Conservation (phyloP, 2,113 vertebrate genomes). For the Lophochroa leadbeateri region DNA sequence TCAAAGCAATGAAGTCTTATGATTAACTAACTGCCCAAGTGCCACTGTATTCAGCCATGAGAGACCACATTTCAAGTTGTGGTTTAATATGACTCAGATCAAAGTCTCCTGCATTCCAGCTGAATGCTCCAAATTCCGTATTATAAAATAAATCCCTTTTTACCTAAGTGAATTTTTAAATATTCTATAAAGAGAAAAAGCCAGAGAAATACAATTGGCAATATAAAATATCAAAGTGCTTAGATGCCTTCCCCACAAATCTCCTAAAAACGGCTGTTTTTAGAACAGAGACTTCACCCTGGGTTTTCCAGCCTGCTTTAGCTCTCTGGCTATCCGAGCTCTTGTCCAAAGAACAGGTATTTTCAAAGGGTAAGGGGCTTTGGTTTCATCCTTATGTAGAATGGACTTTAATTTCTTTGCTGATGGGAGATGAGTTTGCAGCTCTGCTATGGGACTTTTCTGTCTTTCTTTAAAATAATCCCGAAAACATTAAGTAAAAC, state of each 20-base stretch:
- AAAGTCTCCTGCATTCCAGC: background rate
- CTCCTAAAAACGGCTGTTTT: background rate
- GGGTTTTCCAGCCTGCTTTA: background rate
- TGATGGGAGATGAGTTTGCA: background rate
- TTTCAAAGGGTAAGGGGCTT: background rate
- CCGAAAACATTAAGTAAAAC: background rate
- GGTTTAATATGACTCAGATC: constrained; percentile 18
- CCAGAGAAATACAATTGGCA: background rate
- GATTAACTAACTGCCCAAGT: constrained; percentile 1
- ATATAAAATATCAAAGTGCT: background rate
- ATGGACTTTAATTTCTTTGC: background rate
- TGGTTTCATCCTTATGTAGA: background rate
- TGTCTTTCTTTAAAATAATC: background rate
- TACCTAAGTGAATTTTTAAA: constrained; percentile 14
- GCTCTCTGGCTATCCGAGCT: background rate
- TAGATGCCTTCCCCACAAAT: background rate
- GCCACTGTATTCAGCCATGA: background rate
- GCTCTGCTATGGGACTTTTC: background rate
- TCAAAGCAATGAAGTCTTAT: background rate
- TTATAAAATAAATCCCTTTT: background rate
- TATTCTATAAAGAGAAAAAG: background rate
- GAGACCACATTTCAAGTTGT: constrained; percentile 2
- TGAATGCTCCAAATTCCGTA: background rate
- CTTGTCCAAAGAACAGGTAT: background rate
- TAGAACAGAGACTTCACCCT: background rate